Evolutionary conservation across 2,113 vertebrate species (phyloP), one percentile per base, ranked within the genome.

Genomic region (Antigone vipio): DNA sequence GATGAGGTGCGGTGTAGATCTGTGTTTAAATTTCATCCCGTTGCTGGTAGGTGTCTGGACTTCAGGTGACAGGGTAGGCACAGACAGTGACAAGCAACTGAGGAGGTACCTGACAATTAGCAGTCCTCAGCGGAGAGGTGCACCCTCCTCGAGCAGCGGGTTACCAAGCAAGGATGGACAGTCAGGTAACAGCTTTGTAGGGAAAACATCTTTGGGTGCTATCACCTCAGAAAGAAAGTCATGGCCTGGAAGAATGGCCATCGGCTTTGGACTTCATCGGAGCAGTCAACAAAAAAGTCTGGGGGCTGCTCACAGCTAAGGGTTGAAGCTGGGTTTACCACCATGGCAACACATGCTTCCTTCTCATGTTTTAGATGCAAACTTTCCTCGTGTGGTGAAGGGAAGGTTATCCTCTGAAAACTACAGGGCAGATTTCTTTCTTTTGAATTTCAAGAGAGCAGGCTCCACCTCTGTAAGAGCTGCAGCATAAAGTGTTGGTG

Each of bases 231-330:
- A 24, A 44, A 64, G 35, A 83, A 76, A 15, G 2, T 60, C 35
- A 32, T 29, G 50, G 13, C 30, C 15, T 88, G 77, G 50, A 50
- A 59, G 44, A 59, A 21, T 3, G 34, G 10, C 56, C 79, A 62
- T 38, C 1, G 3, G 2, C 52, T 72, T 80, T 3, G 4, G 49
- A 27, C 15, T 0, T 0, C 47, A 59, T 34, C 5, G 19, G 13
- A 56, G 40, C 38, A 63, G 85, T 47, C 47, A 71, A 20, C 5
- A 17, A 4, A 42, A 44, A 60, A 73, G 5, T 13, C 27, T 44
- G 29, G 29, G 17, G 5, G 15, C 38, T 80, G 44, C 40, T 75
- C 40, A 26, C 11, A 30, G 21, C 29, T 64, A 30, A 27, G 44
- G 32, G 38, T 18, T 84, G n/a, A 75, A 62, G 27, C 6, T 59